Evolutionary conservation across 2,888 invertebrate species (phyloP), one percentile per base, ranked within the genome.

Genomic region (Drosophila formosana): DNA sequence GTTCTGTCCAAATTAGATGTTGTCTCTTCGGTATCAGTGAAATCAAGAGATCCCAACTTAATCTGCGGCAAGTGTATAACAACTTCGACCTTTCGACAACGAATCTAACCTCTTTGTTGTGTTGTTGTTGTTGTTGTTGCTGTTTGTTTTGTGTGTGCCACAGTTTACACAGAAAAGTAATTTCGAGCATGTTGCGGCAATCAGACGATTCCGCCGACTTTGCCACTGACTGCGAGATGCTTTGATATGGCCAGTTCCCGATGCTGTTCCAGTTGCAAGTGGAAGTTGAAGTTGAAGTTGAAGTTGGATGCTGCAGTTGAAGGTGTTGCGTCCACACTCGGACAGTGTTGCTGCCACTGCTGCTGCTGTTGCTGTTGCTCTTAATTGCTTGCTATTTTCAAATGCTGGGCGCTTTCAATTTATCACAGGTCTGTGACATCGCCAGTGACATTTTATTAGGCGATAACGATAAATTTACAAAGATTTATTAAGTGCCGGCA

Each of bases 401-500:
- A 83, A 88, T 64, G 81, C 84, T 84, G 78, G 82, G 88, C 82
- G 81, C 89, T 81, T 81, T 89, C 86, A 88, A 85, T 85, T 85
- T 89, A 85, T 85, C 88, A 88, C 76, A 64, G 43, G 70, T 62
- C 56, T 69, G 66, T 82, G 84, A 81, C 81, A 80, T 78, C 72
- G 60, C 66, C 79, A 78, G 78, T 89, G 89, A 86, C 86, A 86
- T 81, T 86, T 86, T 89, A 86, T 86, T 86, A 81, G 88, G 71
- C 75, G 89, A 89, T 89, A 86, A 88, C 89, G 87, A 89, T 89
- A 86, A 89, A 89, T 89, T 86, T 76, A 85, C 83, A 70, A 78
- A 89, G 89, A 85, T 85, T 89, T 88, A 85, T 85, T 86, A 84
- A 75, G 81, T 84, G 72, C 61, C 50, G 63, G 64, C 61, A 39